These are phyloP conservation scores for Gari tellinella DNA, from an alignment of 2,888 invertebrate species.

Conservation along the genomic window DNA sequence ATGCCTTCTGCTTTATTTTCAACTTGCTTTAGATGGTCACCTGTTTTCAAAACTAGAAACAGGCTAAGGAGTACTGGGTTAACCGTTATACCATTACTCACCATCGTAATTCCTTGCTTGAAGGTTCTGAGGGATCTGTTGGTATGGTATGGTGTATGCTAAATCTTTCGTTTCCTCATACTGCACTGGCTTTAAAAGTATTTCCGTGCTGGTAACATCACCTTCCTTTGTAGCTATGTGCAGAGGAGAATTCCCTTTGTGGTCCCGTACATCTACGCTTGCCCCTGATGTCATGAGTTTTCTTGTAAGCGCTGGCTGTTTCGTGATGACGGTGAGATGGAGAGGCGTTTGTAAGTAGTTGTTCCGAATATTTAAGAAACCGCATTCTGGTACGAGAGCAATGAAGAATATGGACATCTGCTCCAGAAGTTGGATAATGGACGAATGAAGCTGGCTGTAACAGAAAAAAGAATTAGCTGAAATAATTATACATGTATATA, in stretches of 20 bases:
- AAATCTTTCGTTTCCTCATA: conserved; percentile 79
- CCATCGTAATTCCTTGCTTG: conserved; percentile 94
- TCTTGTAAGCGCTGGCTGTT: conserved; percentile 85
- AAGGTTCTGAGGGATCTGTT: conserved; percentile 87
- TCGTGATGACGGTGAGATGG: conserved; percentile 93
- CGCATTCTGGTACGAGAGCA: conserved; percentile 90
- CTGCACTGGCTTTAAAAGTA: conserved; percentile 87
- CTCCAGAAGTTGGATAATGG: conserved; percentile 91
- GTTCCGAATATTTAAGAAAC: conserved; percentile 92
- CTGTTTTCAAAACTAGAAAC: too few relatives aligned
- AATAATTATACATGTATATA: too few relatives aligned
- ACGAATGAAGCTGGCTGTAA: conserved; percentile 93
- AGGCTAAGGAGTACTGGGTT: too few relatives aligned
- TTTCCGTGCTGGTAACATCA: conserved; percentile 89
- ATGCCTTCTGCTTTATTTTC: too few relatives aligned
- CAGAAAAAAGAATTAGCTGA: too few relatives aligned
- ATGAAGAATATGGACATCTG: conserved; percentile 91
- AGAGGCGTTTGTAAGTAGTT: conserved; percentile 91
- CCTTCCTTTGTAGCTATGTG: conserved; percentile 92
- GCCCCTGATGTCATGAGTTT: conserved; percentile 88
- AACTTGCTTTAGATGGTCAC: too few relatives aligned
- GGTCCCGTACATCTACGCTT: conserved; percentile 87
- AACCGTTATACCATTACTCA: too few relatives aligned
- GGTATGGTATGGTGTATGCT: conserved; percentile 84
- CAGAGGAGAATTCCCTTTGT: conserved; percentile 93